phyloP scores from a whole-genome alignment of 2,888 invertebrate species.

The Chloroclysta siterata region DNA sequence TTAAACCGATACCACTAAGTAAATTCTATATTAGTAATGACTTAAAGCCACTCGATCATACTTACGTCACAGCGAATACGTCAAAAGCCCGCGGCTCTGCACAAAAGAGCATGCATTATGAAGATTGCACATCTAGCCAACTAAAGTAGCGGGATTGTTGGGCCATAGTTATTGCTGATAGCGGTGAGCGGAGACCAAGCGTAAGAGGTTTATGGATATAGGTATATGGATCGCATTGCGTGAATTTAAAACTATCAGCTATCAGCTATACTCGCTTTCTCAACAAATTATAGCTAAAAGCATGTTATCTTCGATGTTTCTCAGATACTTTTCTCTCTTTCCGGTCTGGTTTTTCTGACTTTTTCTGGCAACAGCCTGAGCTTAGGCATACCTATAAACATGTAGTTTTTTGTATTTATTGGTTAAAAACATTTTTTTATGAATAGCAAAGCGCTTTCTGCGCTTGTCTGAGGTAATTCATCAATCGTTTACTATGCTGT shows the following conservation, averaged over 20 bases:
- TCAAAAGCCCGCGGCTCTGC: constrained; percentile 53
- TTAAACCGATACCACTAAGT: constrained; percentile 40
- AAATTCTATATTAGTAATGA: constrained; percentile 37
- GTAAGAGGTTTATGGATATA: constrained; percentile 11
- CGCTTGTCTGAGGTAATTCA: too few species aligned
- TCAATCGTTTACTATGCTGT: too few species aligned
- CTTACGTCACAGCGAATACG: constrained; percentile 48
- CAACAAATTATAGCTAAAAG: too few species aligned
- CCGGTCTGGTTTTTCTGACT: too few species aligned
- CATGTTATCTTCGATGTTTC: too few species aligned
- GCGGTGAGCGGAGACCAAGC: constrained; percentile 27
- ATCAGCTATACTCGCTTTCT: too few species aligned
- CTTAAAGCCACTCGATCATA: constrained; percentile 42
- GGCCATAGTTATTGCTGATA: constrained; percentile 30
- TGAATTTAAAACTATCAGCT: background rate
- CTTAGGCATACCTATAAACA: too few species aligned
- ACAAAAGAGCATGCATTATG: constrained; percentile 82
- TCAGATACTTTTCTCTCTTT: too few species aligned
- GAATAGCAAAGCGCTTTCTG: too few species aligned
- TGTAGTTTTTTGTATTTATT: too few species aligned
- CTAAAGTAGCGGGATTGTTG: constrained; percentile 67
- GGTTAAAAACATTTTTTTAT: too few species aligned
- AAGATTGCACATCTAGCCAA: constrained; percentile 83
- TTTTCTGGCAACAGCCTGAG: too few species aligned
- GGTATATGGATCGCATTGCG: background rate